A percentile compares a stretch with the other conserved stretches of the same genome.
Conservation (phyloP, 2,113 vertebrate species). For the Plecturocebus donacophilus region DNA sequence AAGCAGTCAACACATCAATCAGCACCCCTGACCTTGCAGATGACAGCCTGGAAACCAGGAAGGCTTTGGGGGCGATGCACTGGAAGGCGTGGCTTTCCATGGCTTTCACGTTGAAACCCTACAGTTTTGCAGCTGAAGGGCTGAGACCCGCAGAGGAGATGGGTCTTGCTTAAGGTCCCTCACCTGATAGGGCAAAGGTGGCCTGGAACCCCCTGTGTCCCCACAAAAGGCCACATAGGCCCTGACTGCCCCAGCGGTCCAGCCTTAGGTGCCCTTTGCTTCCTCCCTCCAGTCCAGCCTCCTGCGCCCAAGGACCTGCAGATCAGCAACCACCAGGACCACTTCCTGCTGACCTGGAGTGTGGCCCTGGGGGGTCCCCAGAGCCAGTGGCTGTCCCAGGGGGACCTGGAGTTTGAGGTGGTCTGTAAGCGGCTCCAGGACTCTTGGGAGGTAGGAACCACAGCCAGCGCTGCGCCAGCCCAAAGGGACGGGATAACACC, state of each 20-base stretch:
- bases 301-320: conserved; percentile 75
- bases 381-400: conserved; percentile 33
- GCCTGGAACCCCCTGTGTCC: background rate
- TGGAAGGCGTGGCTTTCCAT: too few species aligned
- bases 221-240: rapidly evolving
- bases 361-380: background rate
- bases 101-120: background rate
- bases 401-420: conserved; percentile 82
- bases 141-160: background rate
- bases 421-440: conserved; percentile 79
- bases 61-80: rapidly evolving
- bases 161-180: background rate
- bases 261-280: background rate
- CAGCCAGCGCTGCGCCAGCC: background rate
- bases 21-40: background rate
- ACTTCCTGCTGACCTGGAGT: conserved; percentile 80
- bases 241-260: rapidly evolving
- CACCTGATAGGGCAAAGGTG: background rate
- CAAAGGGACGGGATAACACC: rapidly evolving
- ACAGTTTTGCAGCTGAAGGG: background rate
- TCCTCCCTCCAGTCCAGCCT: conserved; percentile 78
- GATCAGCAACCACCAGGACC: conserved; percentile 40
- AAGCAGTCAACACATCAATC: rapidly evolving
- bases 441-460: conserved; percentile 84
- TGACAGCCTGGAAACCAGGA: background rate